These are phyloP conservation scores for Staurois parvus DNA, from an alignment of 2,797 vertebrate species.

Conservation along the genomic window DNA sequence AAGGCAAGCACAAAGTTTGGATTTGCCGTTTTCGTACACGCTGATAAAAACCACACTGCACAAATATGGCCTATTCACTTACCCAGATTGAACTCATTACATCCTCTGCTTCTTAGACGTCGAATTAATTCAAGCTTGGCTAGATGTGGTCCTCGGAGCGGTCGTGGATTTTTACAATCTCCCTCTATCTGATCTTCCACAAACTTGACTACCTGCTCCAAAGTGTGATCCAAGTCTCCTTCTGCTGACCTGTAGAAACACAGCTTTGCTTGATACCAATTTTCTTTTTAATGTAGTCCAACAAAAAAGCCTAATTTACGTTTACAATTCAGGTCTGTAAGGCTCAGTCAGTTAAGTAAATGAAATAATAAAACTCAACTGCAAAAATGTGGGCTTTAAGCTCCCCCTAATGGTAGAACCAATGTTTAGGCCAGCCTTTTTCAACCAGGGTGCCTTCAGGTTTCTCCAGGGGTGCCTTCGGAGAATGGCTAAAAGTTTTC, in stretches of 20 bases:
- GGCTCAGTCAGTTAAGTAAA: too few relatives aligned
- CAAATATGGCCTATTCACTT: conserved; percentile 56
- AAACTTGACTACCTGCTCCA: conserved; percentile 86
- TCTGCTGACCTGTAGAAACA: conserved; percentile 83
- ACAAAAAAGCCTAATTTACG: too few relatives aligned
- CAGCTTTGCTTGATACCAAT: neutral
- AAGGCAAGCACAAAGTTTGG: too few relatives aligned
- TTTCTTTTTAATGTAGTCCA: neutral
- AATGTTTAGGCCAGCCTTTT: too few relatives aligned
- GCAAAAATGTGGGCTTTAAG: too few relatives aligned
- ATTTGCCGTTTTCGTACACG: neutral
- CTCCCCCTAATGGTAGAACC: too few relatives aligned
- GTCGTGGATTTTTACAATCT: conserved; percentile 83
- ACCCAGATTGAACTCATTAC: conserved; percentile 87
- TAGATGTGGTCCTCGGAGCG: conserved; percentile 88
- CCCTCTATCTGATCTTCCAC: conserved; percentile 86
- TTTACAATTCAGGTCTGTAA: too few relatives aligned
- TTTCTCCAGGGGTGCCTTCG: too few relatives aligned
- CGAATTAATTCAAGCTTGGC: conserved; percentile 91
- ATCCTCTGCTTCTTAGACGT: conserved; percentile 82
- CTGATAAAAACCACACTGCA: neutral
- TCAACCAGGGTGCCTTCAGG: too few relatives aligned
- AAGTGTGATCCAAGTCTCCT: conserved; percentile 86
- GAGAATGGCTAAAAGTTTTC: too few relatives aligned
- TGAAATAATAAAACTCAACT: too few relatives aligned